These are phyloP conservation scores for Eupithecia dodoneata DNA, from an alignment of 2,888 invertebrate genomes.

Conservation along the genomic window DNA sequence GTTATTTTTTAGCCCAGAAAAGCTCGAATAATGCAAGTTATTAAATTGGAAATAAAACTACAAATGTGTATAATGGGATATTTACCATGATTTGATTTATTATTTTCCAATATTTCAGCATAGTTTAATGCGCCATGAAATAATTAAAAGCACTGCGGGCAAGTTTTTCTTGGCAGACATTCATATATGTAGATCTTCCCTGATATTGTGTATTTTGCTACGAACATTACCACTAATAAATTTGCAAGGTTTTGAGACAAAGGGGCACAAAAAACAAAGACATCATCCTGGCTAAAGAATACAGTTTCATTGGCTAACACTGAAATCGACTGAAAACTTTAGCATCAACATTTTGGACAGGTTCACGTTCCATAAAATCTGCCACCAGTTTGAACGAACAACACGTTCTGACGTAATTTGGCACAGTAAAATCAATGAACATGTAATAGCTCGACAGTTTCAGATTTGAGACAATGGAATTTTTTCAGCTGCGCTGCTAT, in stretches of 20 bases:
- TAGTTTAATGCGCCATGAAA: too few species aligned
- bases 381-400: conserved; percentile 23
- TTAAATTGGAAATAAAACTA: neutral
- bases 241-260: neutral
- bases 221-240: too few species aligned
- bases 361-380: conserved; percentile 7
- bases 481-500: conserved; percentile 52
- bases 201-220: too few species aligned
- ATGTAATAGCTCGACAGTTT: conserved; percentile 31
- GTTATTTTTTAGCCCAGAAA: neutral
- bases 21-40: neutral
- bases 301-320: neutral
- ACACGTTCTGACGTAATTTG: conserved; percentile 25
- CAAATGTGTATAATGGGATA: too few species aligned
- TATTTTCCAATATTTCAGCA: too few species aligned
- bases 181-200: too few species aligned
- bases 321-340: neutral
- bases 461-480: conserved; percentile 58
- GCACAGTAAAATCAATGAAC: conserved; percentile 30
- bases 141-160: too few species aligned
- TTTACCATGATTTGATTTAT: too few species aligned
- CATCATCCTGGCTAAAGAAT: neutral
- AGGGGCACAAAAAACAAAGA: neutral
- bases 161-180: too few species aligned
- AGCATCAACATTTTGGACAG: neutral